Percentiles rank a stretch among this genome's conserved stretches.
Conservation (phyloP, 2,113 vertebrate species). For the Amphilophus citrinellus region DNA sequence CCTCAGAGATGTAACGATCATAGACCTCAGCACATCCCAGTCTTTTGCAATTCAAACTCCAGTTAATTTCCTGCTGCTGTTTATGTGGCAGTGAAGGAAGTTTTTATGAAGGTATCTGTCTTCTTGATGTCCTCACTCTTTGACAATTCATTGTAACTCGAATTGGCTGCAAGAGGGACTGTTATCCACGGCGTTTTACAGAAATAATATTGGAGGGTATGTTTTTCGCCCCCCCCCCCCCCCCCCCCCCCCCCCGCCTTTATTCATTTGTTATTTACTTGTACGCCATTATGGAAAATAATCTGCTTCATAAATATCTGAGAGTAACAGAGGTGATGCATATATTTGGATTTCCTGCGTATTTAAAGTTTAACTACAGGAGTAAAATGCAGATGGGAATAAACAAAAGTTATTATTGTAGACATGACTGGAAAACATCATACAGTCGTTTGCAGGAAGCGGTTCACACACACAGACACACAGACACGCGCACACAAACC, state of each 20-base stretch:
- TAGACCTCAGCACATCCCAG: conserved; percentile 14
- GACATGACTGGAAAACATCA: not conserved
- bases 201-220: conserved; percentile 27
- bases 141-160: conserved; percentile 60
- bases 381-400: conserved; percentile 8
- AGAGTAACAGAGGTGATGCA: conserved; percentile 20
- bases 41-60: conserved; percentile 46
- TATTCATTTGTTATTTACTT: conserved; percentile 39
- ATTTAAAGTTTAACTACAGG: conserved; percentile 39
- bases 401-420: conserved; percentile 20
- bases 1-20: conserved; percentile 30
- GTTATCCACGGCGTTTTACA: conserved; percentile 10
- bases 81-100: conserved; percentile 38
- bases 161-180: conserved; percentile 50
- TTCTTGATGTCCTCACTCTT: conserved; percentile 43
- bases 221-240: not conserved
- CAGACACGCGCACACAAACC: not conserved
- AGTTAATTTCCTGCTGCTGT: conserved; percentile 53
- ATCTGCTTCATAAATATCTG: conserved; percentile 24
- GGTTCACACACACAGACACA: not conserved
- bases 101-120: conserved; percentile 63
- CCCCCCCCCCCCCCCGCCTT: conserved; percentile 5
- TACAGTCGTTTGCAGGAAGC: not conserved
- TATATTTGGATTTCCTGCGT: conserved; percentile 25
- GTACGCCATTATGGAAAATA: conserved; percentile 36